Percentiles rank a stretch among this genome's conserved stretches.
phyloP scores from a whole-genome alignment of 2,888 invertebrate species.

The Caenorhabditis sinica region DNA sequence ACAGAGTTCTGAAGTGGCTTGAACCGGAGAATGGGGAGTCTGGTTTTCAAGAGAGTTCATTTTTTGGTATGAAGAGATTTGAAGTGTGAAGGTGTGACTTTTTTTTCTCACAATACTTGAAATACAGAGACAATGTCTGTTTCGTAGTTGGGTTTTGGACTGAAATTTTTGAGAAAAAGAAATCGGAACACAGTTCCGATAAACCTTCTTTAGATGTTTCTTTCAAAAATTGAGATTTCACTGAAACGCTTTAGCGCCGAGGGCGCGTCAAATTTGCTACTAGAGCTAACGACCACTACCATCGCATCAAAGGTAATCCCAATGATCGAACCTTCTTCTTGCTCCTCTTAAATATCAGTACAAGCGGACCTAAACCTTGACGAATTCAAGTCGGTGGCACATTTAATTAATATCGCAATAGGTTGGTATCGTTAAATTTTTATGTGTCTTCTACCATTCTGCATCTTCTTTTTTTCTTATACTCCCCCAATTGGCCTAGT shows the following conservation, averaged over 20 bases:
- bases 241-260: no score
- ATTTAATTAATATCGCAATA: constrained; percentile 48
- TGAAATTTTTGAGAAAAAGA: background rate
- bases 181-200: background rate
- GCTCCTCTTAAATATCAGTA: background rate
- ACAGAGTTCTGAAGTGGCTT: background rate
- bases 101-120: background rate
- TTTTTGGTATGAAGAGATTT: no score
- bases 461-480: constrained; percentile 19
- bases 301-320: background rate
- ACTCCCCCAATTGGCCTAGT: constrained; percentile 10
- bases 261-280: no score
- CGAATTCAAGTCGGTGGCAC: constrained; percentile 37
- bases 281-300: background rate
- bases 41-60: no score
- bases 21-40: background rate
- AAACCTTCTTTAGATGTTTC: no score
- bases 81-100: no score
- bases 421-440: constrained; percentile 52
- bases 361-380: background rate
- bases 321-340: background rate
- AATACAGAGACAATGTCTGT: background rate
- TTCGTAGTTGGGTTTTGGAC: no score
- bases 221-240: no score
- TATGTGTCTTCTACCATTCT: constrained; percentile 33